A percentile compares a stretch with the other conserved stretches of the same genome.
Evolutionary conservation across 2,888 invertebrate genomes (phyloP).

Genomic region (Gerris lacustris): DNA sequence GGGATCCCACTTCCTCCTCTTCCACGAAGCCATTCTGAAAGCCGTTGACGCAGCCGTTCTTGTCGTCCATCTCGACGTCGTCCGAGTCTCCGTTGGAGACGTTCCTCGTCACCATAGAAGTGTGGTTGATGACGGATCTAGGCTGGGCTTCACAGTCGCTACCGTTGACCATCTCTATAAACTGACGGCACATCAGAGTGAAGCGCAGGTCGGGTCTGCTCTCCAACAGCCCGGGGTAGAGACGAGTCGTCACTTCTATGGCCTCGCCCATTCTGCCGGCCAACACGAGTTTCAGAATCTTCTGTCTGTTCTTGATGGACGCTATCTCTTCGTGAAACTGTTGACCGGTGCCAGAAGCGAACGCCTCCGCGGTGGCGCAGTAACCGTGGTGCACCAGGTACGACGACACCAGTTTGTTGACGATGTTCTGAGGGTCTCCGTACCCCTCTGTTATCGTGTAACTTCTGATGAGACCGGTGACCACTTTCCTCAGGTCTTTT

Average conservation of each 20-base stretch:
- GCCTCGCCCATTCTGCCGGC: slow-evolving; percentile 92
- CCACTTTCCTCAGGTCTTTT: slow-evolving; percentile 71
- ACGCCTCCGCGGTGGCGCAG: slow-evolving; percentile 89
- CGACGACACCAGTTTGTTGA: slow-evolving; percentile 88
- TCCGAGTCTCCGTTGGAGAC: slow-evolving; percentile 32
- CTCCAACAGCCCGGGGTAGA: slow-evolving; percentile 89
- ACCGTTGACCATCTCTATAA: slow-evolving; percentile 96
- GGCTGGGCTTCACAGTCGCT: slow-evolving; percentile 52
- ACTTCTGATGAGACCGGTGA: slow-evolving; percentile 69
- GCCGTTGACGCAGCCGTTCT: slow-evolving; percentile 42
- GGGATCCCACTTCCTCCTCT: slow-evolving; percentile 54
- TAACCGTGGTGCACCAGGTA: slow-evolving; percentile 98
- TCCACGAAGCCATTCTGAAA: slow-evolving; percentile 49
- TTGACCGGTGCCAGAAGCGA: slow-evolving; percentile 80
- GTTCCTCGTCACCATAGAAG: slow-evolving; percentile 60
- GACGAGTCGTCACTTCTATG: slow-evolving; percentile 72
- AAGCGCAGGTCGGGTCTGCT: slow-evolving; percentile 82
- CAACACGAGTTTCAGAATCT: slow-evolving; percentile 83
- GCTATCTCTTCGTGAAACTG: slow-evolving; percentile 81
- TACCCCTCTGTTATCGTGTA: slow-evolving; percentile 75
- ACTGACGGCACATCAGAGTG: slow-evolving; percentile 93
- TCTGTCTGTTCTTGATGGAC: slow-evolving; percentile 92
- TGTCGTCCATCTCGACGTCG: slow-evolving; percentile 45
- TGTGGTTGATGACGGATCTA: slow-evolving; percentile 39
- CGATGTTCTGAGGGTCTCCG: slow-evolving; percentile 82